A percentile compares a stretch with the other conserved stretches of the same genome.
Conservation (phyloP, 1,140 invertebrate genomes). For the Philotrypesis tridentata region DNA sequence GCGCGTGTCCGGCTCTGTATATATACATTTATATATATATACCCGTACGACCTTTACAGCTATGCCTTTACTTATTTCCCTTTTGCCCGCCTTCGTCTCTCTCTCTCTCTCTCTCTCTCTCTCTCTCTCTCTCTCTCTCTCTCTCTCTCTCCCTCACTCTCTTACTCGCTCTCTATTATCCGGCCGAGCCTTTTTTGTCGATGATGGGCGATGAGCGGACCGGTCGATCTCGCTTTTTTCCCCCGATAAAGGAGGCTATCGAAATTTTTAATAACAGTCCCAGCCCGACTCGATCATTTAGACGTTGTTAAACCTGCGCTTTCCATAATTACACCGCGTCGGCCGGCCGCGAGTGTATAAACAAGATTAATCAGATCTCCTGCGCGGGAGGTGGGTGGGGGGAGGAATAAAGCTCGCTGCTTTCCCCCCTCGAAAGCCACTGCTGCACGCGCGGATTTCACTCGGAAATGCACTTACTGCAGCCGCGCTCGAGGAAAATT, state of each 20-base stretch:
- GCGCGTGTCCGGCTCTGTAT: neutral
- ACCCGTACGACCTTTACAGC: constrained; percentile 30
- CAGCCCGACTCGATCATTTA: neutral
- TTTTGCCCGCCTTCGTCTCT: neutral
- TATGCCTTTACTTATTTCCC: constrained; percentile 13
- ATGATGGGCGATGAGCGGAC: neutral
- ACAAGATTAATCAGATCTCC: neutral
- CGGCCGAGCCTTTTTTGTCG: neutral
- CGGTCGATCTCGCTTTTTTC: neutral
- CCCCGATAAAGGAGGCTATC: neutral
- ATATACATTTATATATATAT: too few relatives aligned
- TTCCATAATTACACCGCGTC: neutral
- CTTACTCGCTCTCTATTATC: neutral
- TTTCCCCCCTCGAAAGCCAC: too few relatives aligned
- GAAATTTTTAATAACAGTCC: neutral
- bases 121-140: neutral
- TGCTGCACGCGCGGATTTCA: too few relatives aligned
- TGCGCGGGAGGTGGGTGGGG: too few relatives aligned
- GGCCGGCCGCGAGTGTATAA: neutral
- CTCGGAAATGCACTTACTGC: too few relatives aligned
- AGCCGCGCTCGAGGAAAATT: too few relatives aligned
- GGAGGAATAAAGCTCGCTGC: neutral
- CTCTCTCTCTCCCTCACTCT: neutral
- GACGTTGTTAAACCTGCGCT: neutral
- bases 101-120: neutral